These are phyloP conservation scores for Pomacea maculata DNA, from an alignment of 1,140 invertebrate genomes.

Conservation along the genomic window DNA sequence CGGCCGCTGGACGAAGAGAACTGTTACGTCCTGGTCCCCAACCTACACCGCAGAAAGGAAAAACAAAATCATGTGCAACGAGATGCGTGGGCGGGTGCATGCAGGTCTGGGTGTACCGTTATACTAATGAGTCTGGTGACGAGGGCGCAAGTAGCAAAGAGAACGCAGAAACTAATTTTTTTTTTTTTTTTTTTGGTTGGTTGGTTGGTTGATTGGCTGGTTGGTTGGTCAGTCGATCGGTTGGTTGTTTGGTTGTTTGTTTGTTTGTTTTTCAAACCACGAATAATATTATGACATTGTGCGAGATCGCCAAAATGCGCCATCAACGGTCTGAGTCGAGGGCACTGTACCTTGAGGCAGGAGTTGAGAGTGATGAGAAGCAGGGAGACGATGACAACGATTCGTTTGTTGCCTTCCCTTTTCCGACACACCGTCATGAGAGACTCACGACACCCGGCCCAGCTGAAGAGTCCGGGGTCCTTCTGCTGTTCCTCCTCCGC, in stretches of 20 bases:
- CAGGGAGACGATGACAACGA: conserved; percentile 44
- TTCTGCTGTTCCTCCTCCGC: conserved; percentile 1
- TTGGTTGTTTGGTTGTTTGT: no score
- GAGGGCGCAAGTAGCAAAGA: background rate
- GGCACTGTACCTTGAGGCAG: conserved; percentile 13
- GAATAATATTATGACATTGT: background rate
- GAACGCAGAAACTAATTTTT: background rate
- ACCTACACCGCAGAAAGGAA: conserved; percentile 28
- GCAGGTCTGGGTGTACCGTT: no score
- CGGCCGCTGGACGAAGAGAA: conserved; percentile 53
- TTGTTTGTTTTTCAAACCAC: background rate
- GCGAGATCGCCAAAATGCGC: no score
- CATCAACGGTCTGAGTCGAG: background rate
- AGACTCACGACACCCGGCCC: conserved; percentile 48
- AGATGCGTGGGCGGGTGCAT: no score
- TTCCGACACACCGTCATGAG: conserved; percentile 43
- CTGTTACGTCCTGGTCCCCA: conserved; percentile 61
- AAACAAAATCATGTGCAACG: no score
- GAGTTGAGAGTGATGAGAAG: conserved; percentile 30
- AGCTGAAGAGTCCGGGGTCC: conserved; percentile 38
- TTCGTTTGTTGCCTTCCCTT: conserved; percentile 38
- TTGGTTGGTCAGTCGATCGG: no score
- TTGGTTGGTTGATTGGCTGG: no score
- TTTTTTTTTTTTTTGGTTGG: no score
- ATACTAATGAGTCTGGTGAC: no score